These are phyloP conservation scores for Standfussiana lucernea DNA, from an alignment of 2,888 invertebrate genomes.

Conservation along the genomic window DNA sequence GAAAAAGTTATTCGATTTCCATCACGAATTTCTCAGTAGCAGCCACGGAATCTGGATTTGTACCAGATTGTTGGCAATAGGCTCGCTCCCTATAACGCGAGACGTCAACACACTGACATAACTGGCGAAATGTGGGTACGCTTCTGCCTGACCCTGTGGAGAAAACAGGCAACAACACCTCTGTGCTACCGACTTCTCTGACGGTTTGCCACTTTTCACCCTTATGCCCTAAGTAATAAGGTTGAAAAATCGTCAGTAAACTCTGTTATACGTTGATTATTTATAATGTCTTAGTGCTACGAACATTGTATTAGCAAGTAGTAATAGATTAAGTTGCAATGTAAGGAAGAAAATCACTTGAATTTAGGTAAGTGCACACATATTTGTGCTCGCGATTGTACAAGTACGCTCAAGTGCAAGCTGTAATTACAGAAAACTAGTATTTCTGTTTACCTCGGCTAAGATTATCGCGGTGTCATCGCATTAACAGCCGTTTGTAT, in stretches of 20 bases:
- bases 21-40: background rate
- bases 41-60: background rate
- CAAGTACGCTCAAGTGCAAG: background rate
- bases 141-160: background rate
- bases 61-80: too few species aligned
- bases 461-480: constrained; percentile 53
- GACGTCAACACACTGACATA: background rate
- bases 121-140: background rate
- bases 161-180: background rate
- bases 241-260: too few species aligned
- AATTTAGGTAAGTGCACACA: background rate
- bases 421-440: constrained; percentile 53
- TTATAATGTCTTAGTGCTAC: background rate
- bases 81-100: too few species aligned
- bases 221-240: too few species aligned
- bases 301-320: background rate
- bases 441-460: constrained; percentile 50
- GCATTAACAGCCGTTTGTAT: constrained; percentile 48
- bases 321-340: background rate
- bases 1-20: background rate
- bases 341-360: background rate
- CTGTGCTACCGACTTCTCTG: too few species aligned
- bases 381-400: background rate
- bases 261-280: too few species aligned
- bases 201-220: too few species aligned